Conservation (phyloP, 2,888 invertebrate genomes). For the Coleophora deauratella region DNA sequence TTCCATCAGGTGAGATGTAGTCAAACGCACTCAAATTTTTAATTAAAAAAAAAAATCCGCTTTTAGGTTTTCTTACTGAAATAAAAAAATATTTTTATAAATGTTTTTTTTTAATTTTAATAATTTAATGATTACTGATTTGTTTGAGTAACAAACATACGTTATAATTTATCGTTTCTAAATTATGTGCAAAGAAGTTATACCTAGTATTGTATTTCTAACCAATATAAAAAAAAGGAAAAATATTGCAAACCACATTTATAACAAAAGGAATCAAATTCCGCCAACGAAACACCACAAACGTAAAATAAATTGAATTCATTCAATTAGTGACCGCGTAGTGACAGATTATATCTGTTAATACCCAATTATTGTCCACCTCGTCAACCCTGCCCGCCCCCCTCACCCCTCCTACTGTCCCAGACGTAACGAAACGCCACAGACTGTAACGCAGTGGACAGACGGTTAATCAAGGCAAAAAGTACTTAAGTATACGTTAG, state of each 20-base stretch:
- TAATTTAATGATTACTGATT: no score
- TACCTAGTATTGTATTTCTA: no score
- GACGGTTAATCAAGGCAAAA: slow-evolving; percentile 23
- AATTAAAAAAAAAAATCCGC: no score
- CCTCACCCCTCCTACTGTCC: slow-evolving; percentile 1
- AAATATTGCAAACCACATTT: not conserved
- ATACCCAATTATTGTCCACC: slow-evolving; percentile 48
- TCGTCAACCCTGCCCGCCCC: slow-evolving; percentile 19
- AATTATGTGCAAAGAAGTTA: no score
- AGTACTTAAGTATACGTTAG: slow-evolving; percentile 4
- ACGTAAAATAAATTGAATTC: slow-evolving; percentile 57
- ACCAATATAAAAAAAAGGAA: no score
- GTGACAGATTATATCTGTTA: slow-evolving; percentile 54
- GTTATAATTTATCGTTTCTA: no score
- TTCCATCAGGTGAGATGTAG: no score
- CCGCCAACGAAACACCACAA: not conserved
- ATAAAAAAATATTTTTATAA: no score
- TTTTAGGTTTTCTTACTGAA: no score
- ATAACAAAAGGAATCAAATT: not conserved
- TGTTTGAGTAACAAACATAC: no score
- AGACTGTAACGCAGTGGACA: slow-evolving; percentile 20
- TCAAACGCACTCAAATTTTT: no score
- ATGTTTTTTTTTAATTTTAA: no score
- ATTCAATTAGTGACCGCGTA: slow-evolving; percentile 51
- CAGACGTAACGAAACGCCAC: not conserved